Percentiles rank a stretch among this genome's conserved stretches.
phyloP scores from a whole-genome alignment of 2,113 vertebrate species.

The Ariopsis seemanni region DNA sequence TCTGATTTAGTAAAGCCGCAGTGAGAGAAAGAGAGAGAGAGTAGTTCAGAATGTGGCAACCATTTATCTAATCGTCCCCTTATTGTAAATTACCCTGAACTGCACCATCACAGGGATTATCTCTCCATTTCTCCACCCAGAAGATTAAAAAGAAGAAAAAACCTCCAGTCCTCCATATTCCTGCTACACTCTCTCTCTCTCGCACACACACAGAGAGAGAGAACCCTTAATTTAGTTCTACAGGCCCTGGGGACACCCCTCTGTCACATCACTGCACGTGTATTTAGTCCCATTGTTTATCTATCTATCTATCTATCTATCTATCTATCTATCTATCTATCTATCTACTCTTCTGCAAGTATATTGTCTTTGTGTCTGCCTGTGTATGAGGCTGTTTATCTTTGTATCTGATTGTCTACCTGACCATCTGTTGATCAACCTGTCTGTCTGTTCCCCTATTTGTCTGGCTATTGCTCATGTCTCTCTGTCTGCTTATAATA shows the following conservation, averaged over 20 bases:
- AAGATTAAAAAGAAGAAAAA: constrained; percentile 5
- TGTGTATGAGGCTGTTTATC: neutral
- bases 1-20: constrained; percentile 10
- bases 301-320: neutral
- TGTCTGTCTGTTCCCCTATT: neutral
- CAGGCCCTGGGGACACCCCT: neutral
- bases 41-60: neutral
- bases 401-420: neutral
- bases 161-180: neutral
- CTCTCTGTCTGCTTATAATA: too few species aligned
- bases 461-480: too few species aligned
- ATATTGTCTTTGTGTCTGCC: neutral
- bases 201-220: neutral
- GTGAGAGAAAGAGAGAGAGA: neutral
- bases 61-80: constrained; percentile 10
- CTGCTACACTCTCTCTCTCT: too few species aligned
- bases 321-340: neutral
- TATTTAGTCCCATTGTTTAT: neutral
- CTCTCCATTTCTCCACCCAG: constrained; percentile 16
- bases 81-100: constrained; percentile 17
- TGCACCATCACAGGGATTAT: neutral
- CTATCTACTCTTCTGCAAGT: neutral
- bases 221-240: neutral
- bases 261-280: neutral
- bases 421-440: neutral